Base-by-base conservation (phyloP, 2,888 invertebrate species). In the Apodemia hepburni region DNA sequence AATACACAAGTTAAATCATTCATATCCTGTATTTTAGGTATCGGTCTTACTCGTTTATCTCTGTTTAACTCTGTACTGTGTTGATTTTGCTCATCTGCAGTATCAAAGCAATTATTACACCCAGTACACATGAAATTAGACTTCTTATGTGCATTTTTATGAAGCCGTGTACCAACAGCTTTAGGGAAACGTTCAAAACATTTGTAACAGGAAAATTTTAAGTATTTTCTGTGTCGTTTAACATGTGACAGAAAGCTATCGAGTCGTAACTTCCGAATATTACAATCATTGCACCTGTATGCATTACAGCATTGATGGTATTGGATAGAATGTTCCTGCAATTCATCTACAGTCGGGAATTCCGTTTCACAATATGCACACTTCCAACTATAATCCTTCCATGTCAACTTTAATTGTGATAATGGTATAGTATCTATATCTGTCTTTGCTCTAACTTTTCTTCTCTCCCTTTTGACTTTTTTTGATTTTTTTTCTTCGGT, bases 201-300 rank as follows among this genome's bases (percentile, higher is more conserved):
- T 47, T 75, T 76, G 58, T 83, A 79, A 66, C 88, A 89, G 2
- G 81, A 84, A 12, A 76, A 92, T 77, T 93, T 93, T 15, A 94
- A 80, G 64, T 93, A 90, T 61, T 92, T 91, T 65, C 93, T 89
- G 73, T 95, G 95, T 35, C 91, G 84, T 71, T 90, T 90, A 0
- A 94, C 93, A 70, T 95, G 95, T 5, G 75, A 66, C 2, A 87
- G 17, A 45, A 85, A 87, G 15, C 70, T 75, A 22, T 85, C 78
- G 0, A 87, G 70, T 12, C 73, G 64, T 49, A 82, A 63, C 62
- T 81, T 87, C 2, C 79, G 75, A 0, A 72, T 69, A 58, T 84
- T 83, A 69, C 95, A 95, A 71, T 95, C 93, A 0, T 92, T 92
- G 73, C 95, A 95, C 72, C 93, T 88, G 73, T 93, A 95, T 54